phyloP scores from a whole-genome alignment of 2,797 vertebrate genomes.

The Cottoperca gobio region DNA sequence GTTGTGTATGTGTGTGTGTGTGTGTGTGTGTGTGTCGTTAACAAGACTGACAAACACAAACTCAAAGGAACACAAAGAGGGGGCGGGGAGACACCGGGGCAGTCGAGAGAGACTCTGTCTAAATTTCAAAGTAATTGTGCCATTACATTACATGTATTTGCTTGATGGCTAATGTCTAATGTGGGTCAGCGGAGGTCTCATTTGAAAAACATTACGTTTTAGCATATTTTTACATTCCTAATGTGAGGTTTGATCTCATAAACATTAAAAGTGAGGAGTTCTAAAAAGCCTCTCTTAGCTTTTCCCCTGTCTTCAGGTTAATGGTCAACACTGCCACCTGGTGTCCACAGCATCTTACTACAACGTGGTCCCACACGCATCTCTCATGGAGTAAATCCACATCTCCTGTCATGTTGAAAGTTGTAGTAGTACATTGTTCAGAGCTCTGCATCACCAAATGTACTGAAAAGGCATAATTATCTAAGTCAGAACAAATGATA shows the following conservation, averaged over 20 bases:
- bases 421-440: not conserved
- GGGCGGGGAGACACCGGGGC: constrained; percentile 49
- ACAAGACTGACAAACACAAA: constrained; percentile 74
- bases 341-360: constrained; percentile 37
- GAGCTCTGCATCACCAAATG: not conserved
- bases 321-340: constrained; percentile 60
- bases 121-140: constrained; percentile 63
- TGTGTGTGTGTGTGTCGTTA: constrained; percentile 53
- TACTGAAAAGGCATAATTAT: not conserved
- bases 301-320: not conserved
- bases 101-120: constrained; percentile 51
- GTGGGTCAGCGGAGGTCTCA: constrained; percentile 35
- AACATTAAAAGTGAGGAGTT: constrained; percentile 30
- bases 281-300: not conserved
- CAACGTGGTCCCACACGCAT: constrained; percentile 5
- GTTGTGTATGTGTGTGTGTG: constrained; percentile 30
- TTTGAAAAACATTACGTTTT: constrained; percentile 23
- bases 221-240: constrained; percentile 46
- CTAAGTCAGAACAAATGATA: not conserved
- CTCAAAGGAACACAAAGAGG: constrained; percentile 69
- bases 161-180: constrained; percentile 56
- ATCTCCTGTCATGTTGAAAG: not conserved
- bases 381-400: not conserved
- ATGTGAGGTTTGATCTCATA: constrained; percentile 50
- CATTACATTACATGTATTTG: constrained; percentile 67